Percentiles rank a stretch among this genome's conserved stretches.
These are phyloP conservation scores for Acanthaster planci DNA, from an alignment of 35 echinoderm and acorn worm species.

Conservation along the genomic window DNA sequence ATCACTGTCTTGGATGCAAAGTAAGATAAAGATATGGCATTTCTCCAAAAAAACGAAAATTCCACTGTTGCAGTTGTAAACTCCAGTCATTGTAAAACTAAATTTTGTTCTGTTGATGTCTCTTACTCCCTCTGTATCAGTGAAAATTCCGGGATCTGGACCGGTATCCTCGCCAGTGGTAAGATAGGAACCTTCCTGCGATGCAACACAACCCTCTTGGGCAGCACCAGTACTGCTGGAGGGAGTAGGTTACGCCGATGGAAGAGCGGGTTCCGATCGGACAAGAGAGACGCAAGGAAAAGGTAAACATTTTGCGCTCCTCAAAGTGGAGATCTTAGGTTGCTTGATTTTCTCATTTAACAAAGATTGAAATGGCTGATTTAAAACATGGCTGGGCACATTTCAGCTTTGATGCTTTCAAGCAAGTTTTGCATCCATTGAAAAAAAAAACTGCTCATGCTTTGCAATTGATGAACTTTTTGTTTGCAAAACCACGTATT, in stretches of 20 bases:
- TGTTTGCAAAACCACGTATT: no score
- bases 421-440: no score
- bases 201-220: conserved; percentile 57
- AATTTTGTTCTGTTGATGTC: not conserved
- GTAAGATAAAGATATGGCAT: conserved; percentile 43
- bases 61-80: no score
- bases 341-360: no score
- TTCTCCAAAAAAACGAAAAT: not conserved
- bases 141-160: conserved; percentile 78
- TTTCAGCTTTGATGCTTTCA: no score
- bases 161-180: conserved; percentile 63
- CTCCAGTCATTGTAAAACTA: not conserved
- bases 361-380: no score
- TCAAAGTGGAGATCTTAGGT: no score
- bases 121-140: conserved; percentile 47
- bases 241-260: conserved; percentile 64
- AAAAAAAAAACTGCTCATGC: no score
- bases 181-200: conserved; percentile 74
- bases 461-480: no score
- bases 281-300: conserved; percentile 45
- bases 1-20: conserved; percentile 82
- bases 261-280: conserved; percentile 63
- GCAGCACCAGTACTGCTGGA: conserved; percentile 21
- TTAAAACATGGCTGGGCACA: no score
- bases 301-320: conserved; percentile 23